Evolutionary conservation across 2,113 vertebrate species (phyloP).

Genomic region (Setophaga coronata): DNA sequence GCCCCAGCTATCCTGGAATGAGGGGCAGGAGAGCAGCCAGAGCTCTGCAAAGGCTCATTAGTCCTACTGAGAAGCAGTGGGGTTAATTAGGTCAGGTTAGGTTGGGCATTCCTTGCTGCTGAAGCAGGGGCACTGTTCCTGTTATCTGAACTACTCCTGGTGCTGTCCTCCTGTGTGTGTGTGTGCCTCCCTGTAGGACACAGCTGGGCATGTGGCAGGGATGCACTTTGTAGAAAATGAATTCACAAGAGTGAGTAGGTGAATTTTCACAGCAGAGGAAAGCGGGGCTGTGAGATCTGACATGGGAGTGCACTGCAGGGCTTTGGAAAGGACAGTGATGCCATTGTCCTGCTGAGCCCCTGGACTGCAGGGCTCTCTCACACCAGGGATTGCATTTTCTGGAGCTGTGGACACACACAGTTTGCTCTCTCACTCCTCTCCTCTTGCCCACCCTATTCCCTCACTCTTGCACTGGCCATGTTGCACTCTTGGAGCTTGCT

Average conservation of each 20-base stretch:
- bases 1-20: background rate
- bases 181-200: background rate
- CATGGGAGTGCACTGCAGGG: rapidly evolving
- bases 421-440: background rate
- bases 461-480: background rate
- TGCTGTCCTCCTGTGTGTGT: background rate
- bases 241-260: background rate
- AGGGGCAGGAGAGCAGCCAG: background rate
- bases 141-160: background rate
- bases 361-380: background rate
- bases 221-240: background rate
- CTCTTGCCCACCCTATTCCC: background rate
- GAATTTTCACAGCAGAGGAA: background rate
- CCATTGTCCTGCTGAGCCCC: background rate
- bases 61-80: background rate
- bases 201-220: background rate
- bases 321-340: background rate
- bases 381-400: background rate
- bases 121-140: background rate
- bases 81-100: background rate
- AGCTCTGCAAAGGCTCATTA: background rate
- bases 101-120: background rate
- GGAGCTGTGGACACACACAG: rapidly evolving
- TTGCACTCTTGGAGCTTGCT: background rate
- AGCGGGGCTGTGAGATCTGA: background rate